Evolutionary conservation across 2,888 invertebrate species (phyloP), one percentile per base, ranked within the genome.

Genomic region (Gryllus longicercus): DNA sequence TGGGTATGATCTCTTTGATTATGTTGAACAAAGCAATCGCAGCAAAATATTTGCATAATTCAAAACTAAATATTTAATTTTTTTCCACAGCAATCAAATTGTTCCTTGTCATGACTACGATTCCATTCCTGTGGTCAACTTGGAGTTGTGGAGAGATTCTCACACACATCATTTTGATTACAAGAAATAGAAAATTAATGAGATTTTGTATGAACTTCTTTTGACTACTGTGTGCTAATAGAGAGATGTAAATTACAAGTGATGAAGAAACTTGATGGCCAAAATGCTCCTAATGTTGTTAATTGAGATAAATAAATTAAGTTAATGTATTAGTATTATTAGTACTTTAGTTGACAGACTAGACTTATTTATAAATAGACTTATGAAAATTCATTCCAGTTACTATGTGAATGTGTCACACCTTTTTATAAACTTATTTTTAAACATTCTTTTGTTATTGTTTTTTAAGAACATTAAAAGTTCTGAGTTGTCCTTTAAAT

Each of bases 81-180:
- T 82, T 84, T 80, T 83, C 90, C 89, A 76, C 87, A 94, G 94
- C 80, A 95, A 95, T 85, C 90, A 90, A 79, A 89, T 92, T 78
- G 86, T 91, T 2, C 88, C 89, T 50, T 95, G 95, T 84, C 87
- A 89, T 78, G 89, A 91, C 12, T 79, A 74, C 51, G 81, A 81
- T 50, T 78, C 79, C 83, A 86, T 95, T 84, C 92, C 93, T 0
- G 85, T 86, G 18, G 85, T 94, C 80, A 90, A 94, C 87, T 87
- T 94, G 51, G 88, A 87, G 79, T 87, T 87, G 78, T 95, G 94
- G 91, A 90, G 89, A 84, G 89, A 88, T 12, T 51, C 25, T 16
- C 77, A 78, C 12, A 74, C 16, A 23, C 75, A 76, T 75, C 38
- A 75, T 75, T 78, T 50, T n/a, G 51, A 51, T 21, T 79, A 75